Evolutionary conservation across 2,113 vertebrate genomes (phyloP).

Genomic region (Cyphomyrus discorhynchus): DNA sequence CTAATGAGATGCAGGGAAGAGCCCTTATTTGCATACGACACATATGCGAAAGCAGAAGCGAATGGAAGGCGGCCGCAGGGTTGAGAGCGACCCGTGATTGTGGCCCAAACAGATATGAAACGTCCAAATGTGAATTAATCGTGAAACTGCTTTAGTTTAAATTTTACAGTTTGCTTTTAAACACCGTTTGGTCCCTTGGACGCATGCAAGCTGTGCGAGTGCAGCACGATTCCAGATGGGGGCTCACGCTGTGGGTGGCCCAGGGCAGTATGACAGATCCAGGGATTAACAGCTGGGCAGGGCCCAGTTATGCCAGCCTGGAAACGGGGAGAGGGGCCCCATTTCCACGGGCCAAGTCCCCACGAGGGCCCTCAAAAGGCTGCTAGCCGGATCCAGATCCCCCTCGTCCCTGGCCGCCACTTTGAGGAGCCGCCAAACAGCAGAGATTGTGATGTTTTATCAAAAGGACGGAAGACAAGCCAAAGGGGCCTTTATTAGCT

Average conservation of each 20-base stretch:
- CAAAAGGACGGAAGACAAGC: background rate
- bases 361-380: background rate
- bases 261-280: background rate
- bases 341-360: background rate
- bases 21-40: background rate
- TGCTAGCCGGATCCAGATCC: background rate
- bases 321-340: background rate
- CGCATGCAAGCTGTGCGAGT: background rate
- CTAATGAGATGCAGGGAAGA: slow-evolving; percentile 7
- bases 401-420: background rate
- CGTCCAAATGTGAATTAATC: background rate
- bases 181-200: background rate
- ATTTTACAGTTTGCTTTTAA: background rate
- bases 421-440: background rate
- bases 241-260: background rate
- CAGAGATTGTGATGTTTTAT: background rate
- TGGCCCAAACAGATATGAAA: slow-evolving; percentile 1
- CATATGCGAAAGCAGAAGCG: background rate
- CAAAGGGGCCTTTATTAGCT: background rate
- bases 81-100: background rate
- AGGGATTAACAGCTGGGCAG: background rate
- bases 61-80: background rate
- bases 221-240: background rate
- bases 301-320: background rate
- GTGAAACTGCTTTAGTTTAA: background rate